Conservation (phyloP, 2,888 invertebrate genomes). For the Protophormia terraenovae region DNA sequence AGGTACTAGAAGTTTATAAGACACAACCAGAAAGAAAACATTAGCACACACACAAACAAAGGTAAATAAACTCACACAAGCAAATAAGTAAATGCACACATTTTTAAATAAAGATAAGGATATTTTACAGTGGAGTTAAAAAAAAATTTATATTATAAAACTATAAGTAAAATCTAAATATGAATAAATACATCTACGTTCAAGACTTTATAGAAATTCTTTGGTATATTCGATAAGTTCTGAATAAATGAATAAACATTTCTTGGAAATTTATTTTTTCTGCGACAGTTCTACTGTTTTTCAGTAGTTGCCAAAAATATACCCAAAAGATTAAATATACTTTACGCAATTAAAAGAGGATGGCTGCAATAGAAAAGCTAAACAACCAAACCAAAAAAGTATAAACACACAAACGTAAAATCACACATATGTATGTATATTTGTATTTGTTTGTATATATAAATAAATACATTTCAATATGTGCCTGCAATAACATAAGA, state of each 20-base stretch:
- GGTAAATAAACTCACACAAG: not conserved
- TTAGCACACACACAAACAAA: not conserved
- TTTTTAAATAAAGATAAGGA: not conserved
- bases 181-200: no score
- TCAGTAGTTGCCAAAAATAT: not conserved
- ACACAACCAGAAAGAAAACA: not conserved
- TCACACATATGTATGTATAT: not conserved
- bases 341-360: slow-evolving; percentile 7
- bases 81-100: not conserved
- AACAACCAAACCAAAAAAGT: not conserved
- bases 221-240: no score
- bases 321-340: not conserved
- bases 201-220: no score
- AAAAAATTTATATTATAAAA: no score
- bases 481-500: not conserved
- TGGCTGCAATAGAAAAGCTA: not conserved
- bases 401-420: no score
- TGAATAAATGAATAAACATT: no score
- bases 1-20: slow-evolving; percentile 1
- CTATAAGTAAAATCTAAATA: no score
- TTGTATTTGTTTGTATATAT: not conserved
- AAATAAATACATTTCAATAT: not conserved
- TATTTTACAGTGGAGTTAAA: not conserved
- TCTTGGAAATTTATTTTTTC: no score
- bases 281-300: not conserved